Evolutionary conservation across 1,140 invertebrate genomes (phyloP).

Genomic region (Phymastichus coffea): DNA sequence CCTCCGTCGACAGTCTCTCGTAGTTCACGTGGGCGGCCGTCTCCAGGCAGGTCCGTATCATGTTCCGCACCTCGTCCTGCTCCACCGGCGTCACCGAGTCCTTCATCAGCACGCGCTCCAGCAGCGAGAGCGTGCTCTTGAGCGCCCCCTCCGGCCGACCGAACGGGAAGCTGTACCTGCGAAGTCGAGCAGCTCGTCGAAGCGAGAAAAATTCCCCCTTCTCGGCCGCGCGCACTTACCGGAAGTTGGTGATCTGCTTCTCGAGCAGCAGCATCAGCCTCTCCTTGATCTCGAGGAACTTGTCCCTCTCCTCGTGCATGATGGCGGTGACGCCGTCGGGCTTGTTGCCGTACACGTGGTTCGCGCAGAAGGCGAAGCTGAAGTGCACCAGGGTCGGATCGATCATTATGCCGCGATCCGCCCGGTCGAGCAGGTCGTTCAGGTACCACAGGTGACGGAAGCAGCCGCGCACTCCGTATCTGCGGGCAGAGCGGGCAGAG

Average conservation of each 20-base stretch:
- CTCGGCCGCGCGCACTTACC: slow-evolving; percentile 57
- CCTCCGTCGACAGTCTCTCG: slow-evolving; percentile 91
- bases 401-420: slow-evolving; percentile 93
- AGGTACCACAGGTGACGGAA: slow-evolving; percentile 95
- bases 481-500: slow-evolving; percentile 37
- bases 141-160: slow-evolving; percentile 95
- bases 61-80: slow-evolving; percentile 90
- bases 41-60: slow-evolving; percentile 97
- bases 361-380: slow-evolving; percentile 98
- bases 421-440: slow-evolving; percentile 92
- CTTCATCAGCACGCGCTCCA: slow-evolving; percentile 98
- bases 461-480: slow-evolving; percentile 95
- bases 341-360: slow-evolving; percentile 94
- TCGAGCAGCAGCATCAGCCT: slow-evolving; percentile 88
- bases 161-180: slow-evolving; percentile 95
- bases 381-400: slow-evolving; percentile 98
- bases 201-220: neutral
- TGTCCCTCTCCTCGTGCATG: slow-evolving; percentile 95
- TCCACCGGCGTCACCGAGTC: slow-evolving; percentile 97
- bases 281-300: slow-evolving; percentile 97
- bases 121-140: slow-evolving; percentile 92
- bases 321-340: slow-evolving; percentile 98
- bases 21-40: slow-evolving; percentile 98
- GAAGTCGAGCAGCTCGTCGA: neutral
- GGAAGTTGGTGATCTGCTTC: slow-evolving; percentile 98